Conservation (phyloP, 2,113 vertebrate species). For the Myrmophylax atrothorax region DNA sequence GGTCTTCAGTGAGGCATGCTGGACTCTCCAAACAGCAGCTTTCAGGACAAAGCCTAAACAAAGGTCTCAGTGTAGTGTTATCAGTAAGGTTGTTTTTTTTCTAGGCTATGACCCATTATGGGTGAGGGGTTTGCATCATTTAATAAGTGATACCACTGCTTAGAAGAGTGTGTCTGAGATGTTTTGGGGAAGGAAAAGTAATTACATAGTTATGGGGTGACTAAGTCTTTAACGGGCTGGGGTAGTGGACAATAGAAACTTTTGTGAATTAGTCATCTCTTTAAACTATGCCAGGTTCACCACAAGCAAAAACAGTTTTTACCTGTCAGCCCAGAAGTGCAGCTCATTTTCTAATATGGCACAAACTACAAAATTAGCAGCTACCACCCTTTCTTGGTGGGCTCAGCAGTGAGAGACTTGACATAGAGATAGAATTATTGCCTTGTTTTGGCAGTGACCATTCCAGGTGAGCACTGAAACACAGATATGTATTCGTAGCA, state of each 20-base stretch:
- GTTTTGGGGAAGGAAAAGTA: background rate
- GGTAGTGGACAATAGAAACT: background rate
- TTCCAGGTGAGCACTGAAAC: background rate
- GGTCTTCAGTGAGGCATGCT: background rate
- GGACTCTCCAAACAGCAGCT: background rate
- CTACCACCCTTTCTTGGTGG: background rate
- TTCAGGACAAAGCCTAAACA: background rate
- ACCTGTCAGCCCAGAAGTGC: background rate
- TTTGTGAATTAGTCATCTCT: background rate
- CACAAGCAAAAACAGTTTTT: background rate
- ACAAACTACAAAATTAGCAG: background rate
- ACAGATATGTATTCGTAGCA: background rate
- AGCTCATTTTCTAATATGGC: background rate
- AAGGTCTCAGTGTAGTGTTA: background rate
- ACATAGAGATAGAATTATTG: background rate
- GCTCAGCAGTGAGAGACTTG: background rate
- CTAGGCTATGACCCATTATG: background rate
- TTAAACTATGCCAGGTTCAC: background rate
- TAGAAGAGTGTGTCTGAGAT: background rate
- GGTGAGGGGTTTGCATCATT: background rate
- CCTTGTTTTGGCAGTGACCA: background rate
- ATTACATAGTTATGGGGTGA: background rate
- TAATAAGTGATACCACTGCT: background rate
- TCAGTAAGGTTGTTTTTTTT: background rate
- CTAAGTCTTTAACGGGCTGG: background rate